Evolutionary conservation across 2,113 vertebrate genomes (phyloP), one percentile per base, ranked within the genome.

Genomic region (Nanorana parkeri): DNA sequence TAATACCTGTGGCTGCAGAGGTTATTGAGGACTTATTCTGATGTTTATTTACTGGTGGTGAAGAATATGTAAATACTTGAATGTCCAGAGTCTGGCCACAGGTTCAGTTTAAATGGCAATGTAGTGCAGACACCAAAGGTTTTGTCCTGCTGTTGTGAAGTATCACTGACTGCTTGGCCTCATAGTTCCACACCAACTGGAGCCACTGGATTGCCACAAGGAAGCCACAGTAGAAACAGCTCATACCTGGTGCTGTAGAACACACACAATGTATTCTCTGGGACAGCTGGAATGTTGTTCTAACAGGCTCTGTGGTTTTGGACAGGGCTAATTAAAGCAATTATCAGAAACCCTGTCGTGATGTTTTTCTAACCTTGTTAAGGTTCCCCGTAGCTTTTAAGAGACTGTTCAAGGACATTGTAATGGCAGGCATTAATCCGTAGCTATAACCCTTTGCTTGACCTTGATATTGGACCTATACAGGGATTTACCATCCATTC

Each of bases 341-440:
- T 82, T 82, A 68, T 68, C 51, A 20, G 61, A 56, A 65, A 61
- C 69, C 56, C 56, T 21, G 28, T 26, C 55, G 63, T n/a, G 28
- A 51, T 82, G 71, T 76, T 82, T 76, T 82, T 4, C 19, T 68
- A 82, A 75, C 80, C 71, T 76, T 76, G 63, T 58, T 58, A 24
- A 20, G 71, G 36, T 26, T 56, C n/a, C 63, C 29, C 17, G 15
- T 23, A 67, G 80, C 47, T 54, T 72, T 74, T 64, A 74, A 73
- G 41, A 41, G 60, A 32, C 51, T 13, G 19, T 72, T 41, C 69
- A 73, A 81, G 58, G 61, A 52, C 55, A 26, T 64, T 51, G 17
- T n/a, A 64, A 64, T 20, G 21, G 23, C 58, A 81, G 61, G 66
- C 61, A 55, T 67, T 56, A 75, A 74, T 54, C 71, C 69, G 8